Conservation (phyloP, 2,888 invertebrate species). For the Endomychus coccineus region DNA sequence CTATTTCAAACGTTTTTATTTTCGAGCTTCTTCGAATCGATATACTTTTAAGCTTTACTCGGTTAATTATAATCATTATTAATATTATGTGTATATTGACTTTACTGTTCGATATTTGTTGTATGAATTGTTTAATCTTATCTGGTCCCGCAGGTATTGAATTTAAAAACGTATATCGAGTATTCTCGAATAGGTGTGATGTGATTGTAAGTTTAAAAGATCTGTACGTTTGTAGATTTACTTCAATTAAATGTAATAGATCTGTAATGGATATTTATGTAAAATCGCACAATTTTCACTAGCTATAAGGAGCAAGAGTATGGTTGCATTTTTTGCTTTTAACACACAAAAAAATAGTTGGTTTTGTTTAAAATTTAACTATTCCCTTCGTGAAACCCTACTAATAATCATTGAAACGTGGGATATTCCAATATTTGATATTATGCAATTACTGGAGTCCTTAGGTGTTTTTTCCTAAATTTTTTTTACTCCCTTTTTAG, state of each 20-base stretch:
- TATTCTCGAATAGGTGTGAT: slow-evolving; percentile 6
- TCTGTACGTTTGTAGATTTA: slow-evolving; percentile 3
- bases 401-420: no score
- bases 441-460: no score
- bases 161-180: slow-evolving; percentile 2
- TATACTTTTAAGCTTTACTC: no score
- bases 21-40: no score
- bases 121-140: background rate
- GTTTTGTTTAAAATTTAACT: no score
- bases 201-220: background rate
- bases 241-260: slow-evolving; percentile 21
- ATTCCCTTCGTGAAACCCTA: no score
- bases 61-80: no score
- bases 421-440: no score
- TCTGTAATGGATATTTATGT: slow-evolving; percentile 29
- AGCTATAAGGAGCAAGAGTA: slow-evolving; percentile 45
- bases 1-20: no score
- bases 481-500: no score
- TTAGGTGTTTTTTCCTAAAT: no score
- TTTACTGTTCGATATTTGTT: slow-evolving; percentile 2
- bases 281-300: slow-evolving; percentile 33
- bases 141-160: slow-evolving; percentile 3
- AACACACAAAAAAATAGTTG: slow-evolving; percentile 4
- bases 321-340: slow-evolving; percentile 19
- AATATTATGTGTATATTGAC: no score